A percentile compares a stretch with the other conserved stretches of the same genome.
Evolutionary conservation across 2,113 vertebrate genomes (phyloP).

Genomic region (Onychostoma macrolepis): DNA sequence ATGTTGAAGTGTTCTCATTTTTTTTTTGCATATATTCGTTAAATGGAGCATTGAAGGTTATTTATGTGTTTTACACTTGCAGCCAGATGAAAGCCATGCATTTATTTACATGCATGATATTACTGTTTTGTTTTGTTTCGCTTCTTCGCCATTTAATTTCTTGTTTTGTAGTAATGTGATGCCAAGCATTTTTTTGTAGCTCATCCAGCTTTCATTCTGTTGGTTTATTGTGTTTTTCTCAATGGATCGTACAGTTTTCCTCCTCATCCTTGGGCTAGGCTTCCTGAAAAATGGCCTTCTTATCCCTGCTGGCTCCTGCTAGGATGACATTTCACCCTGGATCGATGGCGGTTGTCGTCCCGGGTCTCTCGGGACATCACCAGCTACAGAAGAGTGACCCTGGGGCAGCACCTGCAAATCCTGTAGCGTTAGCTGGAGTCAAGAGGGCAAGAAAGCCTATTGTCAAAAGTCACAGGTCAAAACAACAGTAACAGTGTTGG

Average conservation of each 20-base stretch:
- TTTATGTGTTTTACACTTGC: conserved; percentile 40
- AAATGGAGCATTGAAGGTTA: conserved; percentile 34
- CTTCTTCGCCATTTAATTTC: neutral
- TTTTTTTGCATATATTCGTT: conserved; percentile 11
- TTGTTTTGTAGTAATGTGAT: neutral
- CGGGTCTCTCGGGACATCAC: conserved; percentile 46
- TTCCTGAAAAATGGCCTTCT: conserved; percentile 59
- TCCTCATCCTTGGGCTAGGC: conserved; percentile 49
- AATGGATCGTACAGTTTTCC: conserved; percentile 22
- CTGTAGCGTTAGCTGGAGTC: conserved; percentile 37
- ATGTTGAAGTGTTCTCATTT: conserved; percentile 43
- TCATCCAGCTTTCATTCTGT: neutral
- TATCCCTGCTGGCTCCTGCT: conserved; percentile 53
- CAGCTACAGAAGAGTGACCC: conserved; percentile 25
- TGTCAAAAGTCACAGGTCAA: conserved; percentile 22
- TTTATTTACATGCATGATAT: neutral
- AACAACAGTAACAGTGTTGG: conserved; percentile 32
- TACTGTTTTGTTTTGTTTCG: neutral
- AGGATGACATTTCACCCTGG: conserved; percentile 59
- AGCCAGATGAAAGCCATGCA: conserved; percentile 28
- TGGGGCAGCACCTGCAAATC: conserved; percentile 21
- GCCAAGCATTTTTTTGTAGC: neutral
- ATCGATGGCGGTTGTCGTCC: conserved; percentile 53
- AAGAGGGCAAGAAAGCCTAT: conserved; percentile 6
- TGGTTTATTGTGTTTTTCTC: neutral